These are phyloP conservation scores for Trichoplusia ni DNA, from an alignment of 1,140 invertebrate genomes.

Conservation along the genomic window DNA sequence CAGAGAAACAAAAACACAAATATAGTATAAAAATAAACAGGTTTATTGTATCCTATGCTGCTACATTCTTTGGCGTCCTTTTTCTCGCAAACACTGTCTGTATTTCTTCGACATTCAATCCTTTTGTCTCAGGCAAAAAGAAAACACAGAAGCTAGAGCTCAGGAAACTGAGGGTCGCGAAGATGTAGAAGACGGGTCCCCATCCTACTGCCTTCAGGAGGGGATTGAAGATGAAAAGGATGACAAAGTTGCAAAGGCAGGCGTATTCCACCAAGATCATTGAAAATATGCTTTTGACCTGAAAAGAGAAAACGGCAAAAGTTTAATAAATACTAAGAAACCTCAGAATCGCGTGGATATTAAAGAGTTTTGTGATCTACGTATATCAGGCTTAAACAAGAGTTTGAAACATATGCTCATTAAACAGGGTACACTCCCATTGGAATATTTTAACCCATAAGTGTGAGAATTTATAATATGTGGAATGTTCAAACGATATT, in stretches of 20 bases:
- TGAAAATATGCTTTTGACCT: constrained; percentile 60
- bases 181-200: constrained; percentile 80
- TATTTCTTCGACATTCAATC: constrained; percentile 83
- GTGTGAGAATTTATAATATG: too few relatives aligned
- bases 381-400: too few relatives aligned
- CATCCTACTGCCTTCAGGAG: constrained; percentile 76
- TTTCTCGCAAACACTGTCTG: constrained; percentile 37
- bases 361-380: too few relatives aligned
- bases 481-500: too few relatives aligned
- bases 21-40: background rate
- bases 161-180: constrained; percentile 70
- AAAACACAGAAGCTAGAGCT: constrained; percentile 79
- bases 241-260: constrained; percentile 60
- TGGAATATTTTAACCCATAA: too few relatives aligned
- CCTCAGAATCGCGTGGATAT: too few relatives aligned
- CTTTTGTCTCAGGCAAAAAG: constrained; percentile 87
- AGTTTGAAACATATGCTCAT: too few relatives aligned
- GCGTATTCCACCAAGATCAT: constrained; percentile 59
- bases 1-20: too few relatives aligned
- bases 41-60: constrained; percentile 3
- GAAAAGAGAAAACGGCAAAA: constrained; percentile 39
- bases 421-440: too few relatives aligned
- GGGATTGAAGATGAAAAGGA: constrained; percentile 63
- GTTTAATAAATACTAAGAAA: too few relatives aligned
- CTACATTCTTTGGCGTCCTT: background rate